A percentile compares a stretch with the other conserved stretches of the same genome.
phyloP scores from a whole-genome alignment of 2,113 vertebrate species.

The Turdus rufiventris region DNA sequence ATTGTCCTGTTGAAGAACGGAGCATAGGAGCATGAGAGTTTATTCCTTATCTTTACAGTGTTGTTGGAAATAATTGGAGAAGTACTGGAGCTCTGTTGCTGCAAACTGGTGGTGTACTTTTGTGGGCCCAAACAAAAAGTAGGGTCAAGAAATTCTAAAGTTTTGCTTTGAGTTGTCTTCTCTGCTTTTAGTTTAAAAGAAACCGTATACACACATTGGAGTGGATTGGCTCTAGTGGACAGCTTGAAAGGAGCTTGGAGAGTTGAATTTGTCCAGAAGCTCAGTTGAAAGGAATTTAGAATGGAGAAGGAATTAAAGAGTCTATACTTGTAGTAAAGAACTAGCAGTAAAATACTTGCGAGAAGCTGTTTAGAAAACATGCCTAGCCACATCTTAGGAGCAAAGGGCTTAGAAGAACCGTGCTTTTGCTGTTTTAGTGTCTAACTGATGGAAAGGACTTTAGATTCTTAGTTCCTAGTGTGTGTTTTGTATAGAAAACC shows the following conservation, averaged over 20 bases:
- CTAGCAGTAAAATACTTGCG: neutral
- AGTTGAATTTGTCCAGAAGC: neutral
- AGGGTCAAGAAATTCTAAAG: neutral
- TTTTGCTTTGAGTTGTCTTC: neutral
- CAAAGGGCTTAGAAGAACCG: neutral
- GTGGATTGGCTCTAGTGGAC: neutral
- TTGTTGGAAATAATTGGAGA: neutral
- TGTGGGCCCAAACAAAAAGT: neutral
- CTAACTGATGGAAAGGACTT: neutral
- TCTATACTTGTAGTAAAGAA: neutral
- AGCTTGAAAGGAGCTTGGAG: neutral
- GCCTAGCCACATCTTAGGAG: neutral
- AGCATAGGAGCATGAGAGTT: neutral
- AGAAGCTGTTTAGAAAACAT: neutral
- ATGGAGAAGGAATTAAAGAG: neutral
- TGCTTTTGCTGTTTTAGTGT: neutral
- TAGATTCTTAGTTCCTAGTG: neutral
- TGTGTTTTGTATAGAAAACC: neutral
- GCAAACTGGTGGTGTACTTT: neutral
- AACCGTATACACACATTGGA: rapidly evolving
- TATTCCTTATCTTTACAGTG: neutral
- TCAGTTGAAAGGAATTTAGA: neutral
- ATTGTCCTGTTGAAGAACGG: neutral
- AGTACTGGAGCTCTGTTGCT: neutral
- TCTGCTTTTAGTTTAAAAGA: neutral